Conservation (phyloP, 2,888 invertebrate species). For the Uropetala carovei region DNA sequence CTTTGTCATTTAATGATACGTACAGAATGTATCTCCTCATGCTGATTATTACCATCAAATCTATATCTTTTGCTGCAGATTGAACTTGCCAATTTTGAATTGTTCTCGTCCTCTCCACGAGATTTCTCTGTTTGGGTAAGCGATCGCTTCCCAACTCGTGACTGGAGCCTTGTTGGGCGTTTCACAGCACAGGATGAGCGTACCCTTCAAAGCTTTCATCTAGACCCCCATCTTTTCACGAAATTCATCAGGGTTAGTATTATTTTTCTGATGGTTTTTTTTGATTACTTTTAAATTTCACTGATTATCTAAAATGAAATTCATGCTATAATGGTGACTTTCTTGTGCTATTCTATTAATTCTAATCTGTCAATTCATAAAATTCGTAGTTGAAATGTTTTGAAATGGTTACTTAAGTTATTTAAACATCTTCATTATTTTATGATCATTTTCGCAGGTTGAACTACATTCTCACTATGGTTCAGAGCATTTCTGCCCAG, state of each 20-base stretch:
- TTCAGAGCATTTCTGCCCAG: slow-evolving; percentile 97
- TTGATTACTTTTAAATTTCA: too few species aligned
- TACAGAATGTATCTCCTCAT: background rate
- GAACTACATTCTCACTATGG: slow-evolving; percentile 97
- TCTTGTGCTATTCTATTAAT: background rate
- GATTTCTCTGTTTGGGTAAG: slow-evolving; percentile 92
- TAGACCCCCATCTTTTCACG: slow-evolving; percentile 89
- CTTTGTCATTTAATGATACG: background rate
- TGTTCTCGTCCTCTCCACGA: slow-evolving; percentile 97
- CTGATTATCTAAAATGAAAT: too few species aligned
- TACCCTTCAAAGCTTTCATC: slow-evolving; percentile 89
- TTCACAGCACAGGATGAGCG: slow-evolving; percentile 92
- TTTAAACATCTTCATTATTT: background rate
- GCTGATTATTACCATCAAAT: background rate
- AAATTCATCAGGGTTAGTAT: slow-evolving; percentile 87
- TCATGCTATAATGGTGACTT: too few species aligned
- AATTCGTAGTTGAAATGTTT: too few species aligned
- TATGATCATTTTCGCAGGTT: slow-evolving; percentile 70
- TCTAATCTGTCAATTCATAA: background rate
- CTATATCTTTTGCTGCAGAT: slow-evolving; percentile 75
- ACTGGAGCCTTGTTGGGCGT: slow-evolving; percentile 93
- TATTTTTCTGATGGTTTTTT: slow-evolving; percentile 68
- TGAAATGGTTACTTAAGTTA: too few species aligned
- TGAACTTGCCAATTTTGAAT: slow-evolving; percentile 97
- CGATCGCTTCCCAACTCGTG: slow-evolving; percentile 92